Conservation (phyloP, 1,140 invertebrate species). For the Drosophila sproati region DNA sequence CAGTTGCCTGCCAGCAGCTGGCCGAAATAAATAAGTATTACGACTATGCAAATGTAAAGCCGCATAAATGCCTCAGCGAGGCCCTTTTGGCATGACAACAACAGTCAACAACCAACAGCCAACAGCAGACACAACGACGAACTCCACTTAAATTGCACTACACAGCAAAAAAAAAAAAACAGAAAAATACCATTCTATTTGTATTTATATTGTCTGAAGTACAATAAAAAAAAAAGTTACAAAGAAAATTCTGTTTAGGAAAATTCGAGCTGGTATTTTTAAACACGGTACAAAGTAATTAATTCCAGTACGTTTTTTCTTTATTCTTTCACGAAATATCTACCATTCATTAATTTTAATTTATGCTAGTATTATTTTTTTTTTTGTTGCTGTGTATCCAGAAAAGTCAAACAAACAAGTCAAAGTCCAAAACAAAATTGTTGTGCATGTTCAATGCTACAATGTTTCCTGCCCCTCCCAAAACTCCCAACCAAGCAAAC, state of each 20-base stretch:
- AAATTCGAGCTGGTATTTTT: not conserved
- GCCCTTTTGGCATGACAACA: constrained; percentile 48
- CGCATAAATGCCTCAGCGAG: constrained; percentile 67
- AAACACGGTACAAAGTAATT: not conserved
- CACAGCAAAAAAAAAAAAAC: not conserved
- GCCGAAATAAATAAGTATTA: constrained; percentile 66
- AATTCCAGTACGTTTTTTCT: not conserved
- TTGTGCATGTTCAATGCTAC: constrained; percentile 67
- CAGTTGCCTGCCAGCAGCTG: constrained; percentile 16
- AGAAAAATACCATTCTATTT: no score
- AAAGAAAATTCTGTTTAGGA: no score
- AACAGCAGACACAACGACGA: constrained; percentile 44
- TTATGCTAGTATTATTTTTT: not conserved
- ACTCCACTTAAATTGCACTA: constrained; percentile 26
- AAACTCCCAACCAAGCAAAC: not conserved
- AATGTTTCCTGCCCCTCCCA: constrained; percentile 32
- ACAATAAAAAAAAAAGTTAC: no score
- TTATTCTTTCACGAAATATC: not conserved
- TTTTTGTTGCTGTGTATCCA: not conserved
- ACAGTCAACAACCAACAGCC: constrained; percentile 13
- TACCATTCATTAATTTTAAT: not conserved
- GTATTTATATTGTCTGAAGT: no score
- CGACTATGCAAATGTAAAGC: constrained; percentile 79
- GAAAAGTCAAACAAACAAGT: constrained; percentile 48
- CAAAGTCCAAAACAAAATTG: constrained; percentile 73